Base-by-base conservation (phyloP, 2,888 invertebrate species). In the Orthosia cruda region DNA sequence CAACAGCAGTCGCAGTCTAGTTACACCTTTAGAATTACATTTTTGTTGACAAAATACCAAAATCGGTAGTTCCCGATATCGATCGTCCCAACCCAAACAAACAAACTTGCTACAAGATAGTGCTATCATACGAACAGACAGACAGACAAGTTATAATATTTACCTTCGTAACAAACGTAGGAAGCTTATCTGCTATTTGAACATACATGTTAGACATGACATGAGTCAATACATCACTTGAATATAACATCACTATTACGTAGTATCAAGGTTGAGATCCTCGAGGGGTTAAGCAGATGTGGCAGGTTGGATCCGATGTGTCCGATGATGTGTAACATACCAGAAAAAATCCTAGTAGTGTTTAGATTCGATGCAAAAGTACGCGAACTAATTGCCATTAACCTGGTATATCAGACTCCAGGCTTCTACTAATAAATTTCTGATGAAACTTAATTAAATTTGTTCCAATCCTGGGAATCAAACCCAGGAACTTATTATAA, bases 181-280 rank as follows among this genome's bases (percentile, higher is more conserved):
- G 76, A 18, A 65, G 77, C 69, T 81, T 82, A 80, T 82, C 80
- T 58, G 20, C 18, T 55, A 13, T n/a, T 13, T 55, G 47, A 40
- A 13, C n/a, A 32, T 1, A 70, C 71, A 77, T 77, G 71, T 75
- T 76, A 3, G 47, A 79, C 81, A 79, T 70, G 77, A 61, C 18
- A 7, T 45, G 12, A 1, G 20, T 65, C 65, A 59, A 64, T 15
- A 77, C 0, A 40, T n/a, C 47, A 32, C 20, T 75, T 73, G 1
- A 58, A 58, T 3, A 13, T 11, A 47, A 7, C 13, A n/a, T 20
- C 3, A 40, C 40, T 40, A 9, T 26, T n/a, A n/a, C 20, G n/a
- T 32, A 32, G 7, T 9, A 9, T 9, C 40, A 40, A 40, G 40
- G 9, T 40, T 40, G 40, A 9, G 40, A 40, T 40, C 40, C 1